Percentiles rank a stretch among this genome's conserved stretches.
These are phyloP conservation scores for Leptogaster cylindrica DNA, from an alignment of 2,888 invertebrate species.

Conservation along the genomic window DNA sequence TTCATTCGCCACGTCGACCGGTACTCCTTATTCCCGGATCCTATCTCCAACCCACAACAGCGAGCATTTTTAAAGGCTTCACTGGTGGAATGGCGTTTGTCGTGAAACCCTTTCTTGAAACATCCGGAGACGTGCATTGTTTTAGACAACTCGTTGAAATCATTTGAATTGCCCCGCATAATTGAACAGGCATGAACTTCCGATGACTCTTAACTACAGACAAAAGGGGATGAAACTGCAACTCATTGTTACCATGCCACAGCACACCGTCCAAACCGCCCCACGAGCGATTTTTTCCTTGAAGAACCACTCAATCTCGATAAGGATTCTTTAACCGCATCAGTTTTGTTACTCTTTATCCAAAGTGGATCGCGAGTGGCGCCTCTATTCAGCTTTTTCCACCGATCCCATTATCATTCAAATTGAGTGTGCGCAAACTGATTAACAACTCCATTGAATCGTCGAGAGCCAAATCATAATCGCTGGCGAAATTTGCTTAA, in stretches of 20 bases:
- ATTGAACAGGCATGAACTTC: constrained; percentile 43
- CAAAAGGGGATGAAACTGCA: constrained; percentile 25
- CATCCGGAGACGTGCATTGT: constrained; percentile 31
- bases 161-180: constrained; percentile 45
- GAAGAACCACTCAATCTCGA: constrained; percentile 2
- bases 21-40: not conserved
- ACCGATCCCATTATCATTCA: constrained; percentile 31
- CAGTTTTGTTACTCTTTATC: constrained; percentile 23
- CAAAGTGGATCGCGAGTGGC: constrained; percentile 18
- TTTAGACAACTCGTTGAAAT: constrained; percentile 40
- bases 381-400: constrained; percentile 18
- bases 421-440: constrained; percentile 36
- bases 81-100: not conserved
- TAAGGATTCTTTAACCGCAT: constrained; percentile 20
- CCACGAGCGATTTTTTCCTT: not conserved
- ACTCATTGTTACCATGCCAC: constrained; percentile 15
- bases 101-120: not conserved
- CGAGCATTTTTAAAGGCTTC: constrained; percentile 4
- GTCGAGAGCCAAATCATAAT: constrained; percentile 10
- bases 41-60: not conserved
- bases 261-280: not conserved
- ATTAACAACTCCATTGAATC: constrained; percentile 27
- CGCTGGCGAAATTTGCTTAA: not conserved
- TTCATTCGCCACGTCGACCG: constrained; percentile 17
- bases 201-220: constrained; percentile 33